Evolutionary conservation across 1,140 invertebrate species (phyloP).

Genomic region (Lepidurus couesii): DNA sequence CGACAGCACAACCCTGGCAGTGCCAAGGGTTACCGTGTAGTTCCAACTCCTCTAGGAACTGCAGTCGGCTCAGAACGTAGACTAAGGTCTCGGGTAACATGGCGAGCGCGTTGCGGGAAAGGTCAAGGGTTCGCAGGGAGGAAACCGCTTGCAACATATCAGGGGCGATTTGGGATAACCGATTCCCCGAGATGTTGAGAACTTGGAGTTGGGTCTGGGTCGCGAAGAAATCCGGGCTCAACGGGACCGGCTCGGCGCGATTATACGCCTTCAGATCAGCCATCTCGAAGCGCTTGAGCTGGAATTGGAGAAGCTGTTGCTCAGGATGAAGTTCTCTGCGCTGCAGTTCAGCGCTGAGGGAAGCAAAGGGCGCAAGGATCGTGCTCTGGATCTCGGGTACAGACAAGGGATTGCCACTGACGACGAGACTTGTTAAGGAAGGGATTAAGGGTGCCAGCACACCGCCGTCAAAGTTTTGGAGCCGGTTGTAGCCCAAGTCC

Average conservation of each 20-base stretch:
- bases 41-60: slow-evolving; percentile 44
- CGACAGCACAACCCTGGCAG: slow-evolving; percentile 59
- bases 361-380: slow-evolving; percentile 26
- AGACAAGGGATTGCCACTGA: slow-evolving; percentile 31
- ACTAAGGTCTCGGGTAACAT: slow-evolving; percentile 54
- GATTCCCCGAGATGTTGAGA: slow-evolving; percentile 44
- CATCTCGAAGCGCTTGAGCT: neutral
- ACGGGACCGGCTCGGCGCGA: neutral
- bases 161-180: slow-evolving; percentile 51
- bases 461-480: slow-evolving; percentile 37
- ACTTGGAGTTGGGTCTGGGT: slow-evolving; percentile 36
- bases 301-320: slow-evolving; percentile 23
- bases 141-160: slow-evolving; percentile 52
- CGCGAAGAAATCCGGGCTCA: slow-evolving; percentile 35
- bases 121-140: slow-evolving; percentile 54
- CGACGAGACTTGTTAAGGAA: slow-evolving; percentile 23
- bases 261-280: neutral
- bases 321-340: slow-evolving; percentile 20
- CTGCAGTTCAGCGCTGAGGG: neutral
- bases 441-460: slow-evolving; percentile 35
- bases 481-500: slow-evolving; percentile 43
- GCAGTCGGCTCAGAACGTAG: slow-evolving; percentile 48
- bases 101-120: slow-evolving; percentile 57
- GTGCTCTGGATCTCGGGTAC: slow-evolving; percentile 29
- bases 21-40: slow-evolving; percentile 59